Base-by-base conservation (phyloP, 2,113 vertebrate species). In the Symphodus melops region DNA sequence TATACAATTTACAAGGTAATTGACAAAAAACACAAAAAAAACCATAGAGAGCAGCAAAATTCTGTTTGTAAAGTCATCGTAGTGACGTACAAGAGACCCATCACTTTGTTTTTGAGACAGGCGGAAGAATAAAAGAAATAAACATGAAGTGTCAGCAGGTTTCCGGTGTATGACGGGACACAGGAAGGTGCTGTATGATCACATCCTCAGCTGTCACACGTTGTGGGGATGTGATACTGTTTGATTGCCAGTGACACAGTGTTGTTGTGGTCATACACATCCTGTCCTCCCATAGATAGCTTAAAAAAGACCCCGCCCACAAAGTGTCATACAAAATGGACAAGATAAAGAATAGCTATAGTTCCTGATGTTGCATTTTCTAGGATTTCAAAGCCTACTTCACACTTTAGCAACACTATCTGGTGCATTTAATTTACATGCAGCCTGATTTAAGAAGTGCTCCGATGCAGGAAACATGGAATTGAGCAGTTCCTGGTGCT, bases 241-340 rank as follows among this genome's bases (percentile, higher is more conserved):
- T 69, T 88, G 86, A 91, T 70, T 85, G 78, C 77, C 82, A 69
- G 23, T 76, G 54, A 42, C 77, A 58, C 28, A 39, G 82, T 64
- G 55, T 66, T 51, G 14, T 20, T 77, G 68, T 68, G 72, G 77
- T 65, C n/a, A 36, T 3, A 52, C 20, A 14, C 3, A 37, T 48
- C 42, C 81, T 82, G 75, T 55, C 28, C 59, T 72, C 41, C 59
- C 39, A 21, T 9, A 87, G 89, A 92, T 92, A 91, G 68, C 21
- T 13, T 42, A 51, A n/a, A 6, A 9, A 53, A 4, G 21, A 63
- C 41, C 64, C 76, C 39, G 20, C 53, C 81, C 46, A 44, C 42
- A 61, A 67, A 56, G 20, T 62, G 63, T 28, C 25, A 23, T 0
- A n/a, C 37, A 16, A 61, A 49, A 66, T 41, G 21, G 59, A 72